phyloP scores from a whole-genome alignment of 2,797 vertebrate genomes.

The Sphaeramia orbicularis region DNA sequence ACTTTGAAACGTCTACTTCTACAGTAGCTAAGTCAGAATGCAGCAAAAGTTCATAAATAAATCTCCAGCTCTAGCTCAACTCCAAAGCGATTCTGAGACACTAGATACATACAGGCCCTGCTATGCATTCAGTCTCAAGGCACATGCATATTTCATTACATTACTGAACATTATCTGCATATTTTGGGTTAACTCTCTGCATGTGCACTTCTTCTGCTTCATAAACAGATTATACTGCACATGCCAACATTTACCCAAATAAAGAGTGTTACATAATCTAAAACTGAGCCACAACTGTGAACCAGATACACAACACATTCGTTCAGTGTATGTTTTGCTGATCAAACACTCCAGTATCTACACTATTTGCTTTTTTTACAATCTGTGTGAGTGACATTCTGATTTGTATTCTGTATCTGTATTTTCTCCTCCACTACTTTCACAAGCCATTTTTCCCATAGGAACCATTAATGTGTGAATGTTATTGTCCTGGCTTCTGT shows the following conservation, averaged over 20 bases:
- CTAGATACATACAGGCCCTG: background rate
- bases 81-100: background rate
- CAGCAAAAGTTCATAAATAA: constrained; percentile 18
- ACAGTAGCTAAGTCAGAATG: background rate
- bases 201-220: background rate
- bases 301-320: background rate
- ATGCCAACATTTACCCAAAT: background rate
- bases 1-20: background rate
- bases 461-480: constrained; percentile 67
- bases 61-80: background rate
- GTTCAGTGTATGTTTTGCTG: constrained; percentile 1
- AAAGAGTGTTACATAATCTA: background rate
- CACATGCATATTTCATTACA: constrained; percentile 23
- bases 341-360: constrained; percentile 13
- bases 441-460: constrained; percentile 56
- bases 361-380: background rate
- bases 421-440: constrained; percentile 25
- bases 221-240: background rate
- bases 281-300: constrained; percentile 7
- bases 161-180: constrained; percentile 19
- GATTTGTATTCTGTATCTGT: constrained; percentile 40
- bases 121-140: constrained; percentile 5
- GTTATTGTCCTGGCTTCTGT: constrained; percentile 66
- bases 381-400: constrained; percentile 8
- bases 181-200: constrained; percentile 11